phyloP scores from a whole-genome alignment of 2,113 vertebrate species.

The Hippocampus mohnikei region DNA sequence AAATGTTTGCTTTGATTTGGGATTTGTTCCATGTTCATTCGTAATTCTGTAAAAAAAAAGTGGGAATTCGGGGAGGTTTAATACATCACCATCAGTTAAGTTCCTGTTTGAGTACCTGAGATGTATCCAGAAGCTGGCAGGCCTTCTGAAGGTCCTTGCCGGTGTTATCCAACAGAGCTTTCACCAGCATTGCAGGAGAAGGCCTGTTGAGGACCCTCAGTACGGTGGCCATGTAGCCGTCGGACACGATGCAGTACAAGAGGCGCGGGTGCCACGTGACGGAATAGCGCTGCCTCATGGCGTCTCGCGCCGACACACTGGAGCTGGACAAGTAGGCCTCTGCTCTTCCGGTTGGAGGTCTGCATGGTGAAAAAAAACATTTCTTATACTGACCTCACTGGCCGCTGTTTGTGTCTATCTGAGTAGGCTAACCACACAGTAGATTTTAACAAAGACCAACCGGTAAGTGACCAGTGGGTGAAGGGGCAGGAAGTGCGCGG shows the following conservation, averaged over 20 bases:
- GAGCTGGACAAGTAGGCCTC: conserved; percentile 79
- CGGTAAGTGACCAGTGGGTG: conserved; percentile 89
- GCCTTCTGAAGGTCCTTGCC: conserved; percentile 76
- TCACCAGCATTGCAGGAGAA: conserved; percentile 75
- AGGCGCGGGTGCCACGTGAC: conserved; percentile 84
- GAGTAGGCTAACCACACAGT: neutral
- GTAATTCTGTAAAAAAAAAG: neutral
- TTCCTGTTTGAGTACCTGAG: conserved; percentile 67
- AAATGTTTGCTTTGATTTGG: too few relatives aligned
- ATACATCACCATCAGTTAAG: neutral
- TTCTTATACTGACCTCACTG: neutral
- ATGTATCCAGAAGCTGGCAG: conserved; percentile 52
- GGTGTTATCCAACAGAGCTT: conserved; percentile 76
- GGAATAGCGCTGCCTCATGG: conserved; percentile 86
- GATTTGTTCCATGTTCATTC: too few relatives aligned
- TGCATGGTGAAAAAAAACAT: conserved; percentile 48
- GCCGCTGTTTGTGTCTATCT: too few relatives aligned
- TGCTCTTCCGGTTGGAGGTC: conserved; percentile 67
- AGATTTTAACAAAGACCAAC: conserved; percentile 55
- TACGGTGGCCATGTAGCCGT: conserved; percentile 89
- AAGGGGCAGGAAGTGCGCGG: conserved; percentile 90
- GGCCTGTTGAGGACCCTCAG: conserved; percentile 71
- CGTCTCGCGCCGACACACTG: conserved; percentile 78
- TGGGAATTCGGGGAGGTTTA: neutral
- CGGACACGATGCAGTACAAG: conserved; percentile 86